Evolutionary conservation across 2,797 vertebrate genomes (phyloP), one percentile per base, ranked within the genome.

Genomic region (Spinibarbus caldwelli): DNA sequence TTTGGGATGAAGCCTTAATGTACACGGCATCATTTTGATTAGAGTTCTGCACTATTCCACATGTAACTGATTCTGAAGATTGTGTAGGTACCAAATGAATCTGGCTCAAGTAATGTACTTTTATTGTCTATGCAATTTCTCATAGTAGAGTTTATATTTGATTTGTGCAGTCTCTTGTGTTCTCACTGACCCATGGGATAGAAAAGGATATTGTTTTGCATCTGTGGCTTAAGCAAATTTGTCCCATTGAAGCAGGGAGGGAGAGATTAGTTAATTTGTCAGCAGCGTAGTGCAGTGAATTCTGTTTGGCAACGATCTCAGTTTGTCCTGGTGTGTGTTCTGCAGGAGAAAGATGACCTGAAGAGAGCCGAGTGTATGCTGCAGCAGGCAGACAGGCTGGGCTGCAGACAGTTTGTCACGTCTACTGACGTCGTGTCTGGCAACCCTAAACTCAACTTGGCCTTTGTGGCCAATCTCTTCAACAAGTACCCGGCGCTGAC

Each of bases 381-480:
- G 54, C 91, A 93, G 82, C 96, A 99, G 92, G 97, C 98, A 0
- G 97, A 98, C 43, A 91, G 94, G 2, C 95, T 99, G 1, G 95
- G 95, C 86, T 98, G 98, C 93, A 93, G 97, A 71, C 97, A 99
- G 95, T 99, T 99, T 2, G 97, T 99, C 68, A 98, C 97, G 0
- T 95, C 98, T 0, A 90, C 94, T 0, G 98, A 99, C 4, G 97
- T 99, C 2, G 96, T 98, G 89, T 93, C 92, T 5, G 98, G 98
- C 64, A 99, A 99, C 87, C 93, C 97, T 17, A 99, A 99, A 89
- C 95, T 99, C 87, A 99, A 99, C 89, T 89, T 99, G 95, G 98
- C 98, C 54, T 99, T 99, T 0, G 97, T 99, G 47, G 98, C 98
- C 78, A 99, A 97, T 81, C 94, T 99, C 82, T 99, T 99, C 94